Percentiles rank a stretch among this genome's conserved stretches.
phyloP scores from a whole-genome alignment of 2,888 invertebrate genomes.

The Mantis religiosa region DNA sequence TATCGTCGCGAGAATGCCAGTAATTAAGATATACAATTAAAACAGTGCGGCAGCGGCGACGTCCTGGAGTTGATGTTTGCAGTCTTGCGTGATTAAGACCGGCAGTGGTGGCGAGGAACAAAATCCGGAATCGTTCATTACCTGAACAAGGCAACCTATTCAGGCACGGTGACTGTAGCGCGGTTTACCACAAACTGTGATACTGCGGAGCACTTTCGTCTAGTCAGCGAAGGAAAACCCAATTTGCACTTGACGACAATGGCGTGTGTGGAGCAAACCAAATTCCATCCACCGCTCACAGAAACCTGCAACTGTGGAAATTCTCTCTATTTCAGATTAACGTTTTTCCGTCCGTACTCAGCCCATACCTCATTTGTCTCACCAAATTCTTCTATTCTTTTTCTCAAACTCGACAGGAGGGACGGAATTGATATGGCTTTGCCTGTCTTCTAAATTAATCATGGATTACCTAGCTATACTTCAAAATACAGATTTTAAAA shows the following conservation, averaged over 20 bases:
- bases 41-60: too few relatives aligned
- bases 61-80: not conserved
- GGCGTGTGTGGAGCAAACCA: not conserved
- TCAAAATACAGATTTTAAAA: too few relatives aligned
- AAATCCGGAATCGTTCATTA: not conserved
- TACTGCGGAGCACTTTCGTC: not conserved
- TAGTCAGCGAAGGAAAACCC: not conserved
- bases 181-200: not conserved
- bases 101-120: not conserved
- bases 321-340: not conserved
- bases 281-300: not conserved
- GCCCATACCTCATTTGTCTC: too few relatives aligned
- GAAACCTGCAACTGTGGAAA: not conserved
- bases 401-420: too few relatives aligned
- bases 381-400: too few relatives aligned
- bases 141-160: not conserved
- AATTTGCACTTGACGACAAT: not conserved
- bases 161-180: not conserved
- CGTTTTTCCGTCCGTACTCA: not conserved
- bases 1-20: too few relatives aligned
- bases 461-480: too few relatives aligned
- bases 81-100: not conserved
- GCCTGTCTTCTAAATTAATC: too few relatives aligned
- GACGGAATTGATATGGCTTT: too few relatives aligned
- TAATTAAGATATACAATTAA: too few relatives aligned